Conservation (phyloP, 2,113 vertebrate genomes). For the Cyprinus carpio region DNA sequence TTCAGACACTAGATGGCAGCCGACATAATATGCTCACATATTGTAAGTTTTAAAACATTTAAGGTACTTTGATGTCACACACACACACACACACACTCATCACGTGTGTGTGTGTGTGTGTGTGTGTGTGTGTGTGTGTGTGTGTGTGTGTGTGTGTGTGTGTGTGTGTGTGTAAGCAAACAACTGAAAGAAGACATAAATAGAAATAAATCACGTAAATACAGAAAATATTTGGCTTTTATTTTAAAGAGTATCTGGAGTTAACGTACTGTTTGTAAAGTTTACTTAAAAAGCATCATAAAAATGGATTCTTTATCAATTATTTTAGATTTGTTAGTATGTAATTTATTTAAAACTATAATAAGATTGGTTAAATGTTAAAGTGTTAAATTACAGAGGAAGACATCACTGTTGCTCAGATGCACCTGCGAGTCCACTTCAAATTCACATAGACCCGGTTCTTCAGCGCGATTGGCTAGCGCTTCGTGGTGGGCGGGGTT, state of each 20-base stretch:
- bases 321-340: background rate
- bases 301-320: no score
- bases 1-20: background rate
- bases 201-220: background rate
- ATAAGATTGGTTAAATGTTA: background rate
- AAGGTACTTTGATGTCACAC: background rate
- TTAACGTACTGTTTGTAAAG: no score
- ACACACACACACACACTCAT: background rate
- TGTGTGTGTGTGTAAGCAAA: background rate
- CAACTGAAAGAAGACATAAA: no score
- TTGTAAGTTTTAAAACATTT: background rate
- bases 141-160: no score
- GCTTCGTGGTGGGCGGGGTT: constrained; percentile 52
- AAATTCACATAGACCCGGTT: constrained; percentile 30
- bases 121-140: no score
- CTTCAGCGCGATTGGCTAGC: constrained; percentile 43
- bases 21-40: background rate
- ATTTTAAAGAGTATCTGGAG: background rate
- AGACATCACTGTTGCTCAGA: constrained; percentile 27
- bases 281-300: no score
- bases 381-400: background rate
- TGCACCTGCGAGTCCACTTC: constrained; percentile 60
- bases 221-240: background rate
- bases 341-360: background rate
- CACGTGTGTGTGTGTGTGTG: no score